Percentiles rank a stretch among this genome's conserved stretches.
phyloP scores from a whole-genome alignment of 1,140 invertebrate genomes.

The Ericerus pela region DNA sequence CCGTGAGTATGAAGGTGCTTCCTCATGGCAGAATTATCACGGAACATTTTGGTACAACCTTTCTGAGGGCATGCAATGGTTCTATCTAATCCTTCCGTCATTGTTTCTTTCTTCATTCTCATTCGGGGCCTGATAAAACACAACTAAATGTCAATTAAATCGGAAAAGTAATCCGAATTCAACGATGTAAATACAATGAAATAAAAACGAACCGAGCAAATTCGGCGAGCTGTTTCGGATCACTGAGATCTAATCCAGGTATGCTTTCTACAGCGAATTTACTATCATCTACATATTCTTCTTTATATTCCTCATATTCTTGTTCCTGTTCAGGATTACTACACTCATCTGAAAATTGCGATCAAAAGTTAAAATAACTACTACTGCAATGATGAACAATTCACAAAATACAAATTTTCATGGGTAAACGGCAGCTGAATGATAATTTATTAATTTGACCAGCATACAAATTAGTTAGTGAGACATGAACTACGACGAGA shows the following conservation, averaged over 20 bases:
- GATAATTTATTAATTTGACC: too few species aligned
- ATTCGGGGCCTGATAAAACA: too few species aligned
- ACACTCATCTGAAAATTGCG: conserved; percentile 53
- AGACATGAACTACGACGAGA: too few species aligned
- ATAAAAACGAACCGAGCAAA: conserved; percentile 49
- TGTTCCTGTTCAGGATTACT: conserved; percentile 83
- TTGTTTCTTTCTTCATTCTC: too few species aligned
- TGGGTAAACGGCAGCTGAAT: too few species aligned
- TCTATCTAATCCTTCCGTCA: conserved; percentile 61
- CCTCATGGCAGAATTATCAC: conserved; percentile 88
- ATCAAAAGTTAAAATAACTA: conserved; percentile 5
- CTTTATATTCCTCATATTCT: conserved; percentile 85
- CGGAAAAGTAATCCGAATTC: neutral
- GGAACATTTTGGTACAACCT: conserved; percentile 89
- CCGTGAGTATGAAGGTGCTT: conserved; percentile 97
- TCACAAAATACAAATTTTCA: neutral
- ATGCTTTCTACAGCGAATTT: conserved; percentile 65
- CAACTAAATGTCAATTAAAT: neutral
- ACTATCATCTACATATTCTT: too few species aligned
- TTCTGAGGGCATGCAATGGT: conserved; percentile 94
- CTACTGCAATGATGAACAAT: neutral
- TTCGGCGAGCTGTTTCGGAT: conserved; percentile 82
- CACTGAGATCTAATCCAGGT: conserved; percentile 74
- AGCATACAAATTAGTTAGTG: too few species aligned
- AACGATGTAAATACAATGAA: neutral